phyloP scores from a whole-genome alignment of 2,113 vertebrate species.

The Macquaria australasica region DNA sequence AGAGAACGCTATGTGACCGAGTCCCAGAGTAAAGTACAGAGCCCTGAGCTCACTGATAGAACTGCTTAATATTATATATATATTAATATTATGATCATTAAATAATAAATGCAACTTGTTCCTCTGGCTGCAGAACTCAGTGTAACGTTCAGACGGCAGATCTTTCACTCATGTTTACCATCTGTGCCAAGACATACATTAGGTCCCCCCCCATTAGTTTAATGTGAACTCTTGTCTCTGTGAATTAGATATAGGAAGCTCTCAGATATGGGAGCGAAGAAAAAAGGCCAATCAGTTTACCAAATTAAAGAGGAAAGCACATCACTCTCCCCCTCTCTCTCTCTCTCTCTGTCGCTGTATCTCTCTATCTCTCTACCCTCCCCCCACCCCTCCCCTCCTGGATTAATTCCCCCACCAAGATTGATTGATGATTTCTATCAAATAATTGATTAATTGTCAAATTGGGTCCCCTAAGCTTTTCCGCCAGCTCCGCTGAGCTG shows the following conservation, averaged over 20 bases:
- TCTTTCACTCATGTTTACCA: neutral
- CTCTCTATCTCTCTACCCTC: neutral
- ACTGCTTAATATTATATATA: neutral
- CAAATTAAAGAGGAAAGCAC: constrained; percentile 68
- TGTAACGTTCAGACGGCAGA: neutral
- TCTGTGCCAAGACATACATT: neutral
- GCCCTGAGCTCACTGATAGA: too few relatives aligned
- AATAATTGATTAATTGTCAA: constrained; percentile 88
- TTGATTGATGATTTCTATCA: constrained; percentile 89
- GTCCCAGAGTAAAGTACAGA: too few relatives aligned
- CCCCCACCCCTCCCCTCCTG: neutral
- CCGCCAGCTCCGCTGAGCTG: constrained; percentile 56
- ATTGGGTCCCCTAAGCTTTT: constrained; percentile 77
- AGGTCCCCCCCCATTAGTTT: neutral
- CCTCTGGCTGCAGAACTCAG: too few relatives aligned
- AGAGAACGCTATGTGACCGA: too few relatives aligned
- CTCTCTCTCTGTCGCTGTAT: constrained; percentile 2
- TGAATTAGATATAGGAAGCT: constrained; percentile 52
- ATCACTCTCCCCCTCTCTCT: neutral
- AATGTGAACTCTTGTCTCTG: constrained; percentile 50
- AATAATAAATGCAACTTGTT: too few relatives aligned
- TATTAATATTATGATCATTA: neutral
- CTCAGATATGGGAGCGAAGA: constrained; percentile 29
- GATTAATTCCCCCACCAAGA: constrained; percentile 79
- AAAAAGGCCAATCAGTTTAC: constrained; percentile 67